These are phyloP conservation scores for Corythucha ciliata DNA, from an alignment of 2,888 invertebrate species.

Conservation along the genomic window DNA sequence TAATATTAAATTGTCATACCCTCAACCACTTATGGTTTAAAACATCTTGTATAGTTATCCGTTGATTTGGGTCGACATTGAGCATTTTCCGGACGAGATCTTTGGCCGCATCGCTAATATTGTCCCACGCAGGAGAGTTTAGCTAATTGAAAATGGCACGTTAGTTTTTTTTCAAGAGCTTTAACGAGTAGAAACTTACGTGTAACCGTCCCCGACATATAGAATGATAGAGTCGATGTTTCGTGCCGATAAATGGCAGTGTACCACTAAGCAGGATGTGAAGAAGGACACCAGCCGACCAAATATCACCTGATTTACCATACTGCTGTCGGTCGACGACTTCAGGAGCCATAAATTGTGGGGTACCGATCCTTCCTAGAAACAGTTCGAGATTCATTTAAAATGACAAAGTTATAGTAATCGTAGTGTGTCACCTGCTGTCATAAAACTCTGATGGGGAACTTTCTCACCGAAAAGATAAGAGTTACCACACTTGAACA, in stretches of 20 bases:
- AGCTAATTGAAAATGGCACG: slow-evolving; percentile 51
- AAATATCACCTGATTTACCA: slow-evolving; percentile 92
- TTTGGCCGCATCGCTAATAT: slow-evolving; percentile 88
- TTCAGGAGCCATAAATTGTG: slow-evolving; percentile 98
- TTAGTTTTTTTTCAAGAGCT: not conserved
- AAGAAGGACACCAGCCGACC: slow-evolving; percentile 92
- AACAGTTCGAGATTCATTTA: no score
- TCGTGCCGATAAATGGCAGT: slow-evolving; percentile 90
- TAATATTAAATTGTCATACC: slow-evolving; percentile 48
- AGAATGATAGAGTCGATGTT: slow-evolving; percentile 82
- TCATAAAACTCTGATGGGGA: no score
- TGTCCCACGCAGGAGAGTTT: slow-evolving; percentile 81
- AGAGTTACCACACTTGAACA: no score
- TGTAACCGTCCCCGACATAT: slow-evolving; percentile 76
- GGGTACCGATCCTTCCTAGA: no score
- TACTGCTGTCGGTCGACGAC: slow-evolving; percentile 83
- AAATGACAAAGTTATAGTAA: no score
- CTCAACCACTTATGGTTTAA: slow-evolving; percentile 94
- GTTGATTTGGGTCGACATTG: slow-evolving; percentile 78
- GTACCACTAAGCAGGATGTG: slow-evolving; percentile 90
- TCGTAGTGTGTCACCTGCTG: no score
- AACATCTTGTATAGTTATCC: slow-evolving; percentile 91
- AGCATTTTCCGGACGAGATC: slow-evolving; percentile 91
- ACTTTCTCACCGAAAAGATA: no score
- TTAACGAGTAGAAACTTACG: slow-evolving; percentile 46